Base-by-base conservation (phyloP, 2,113 vertebrate genomes). In the Kryptolebias marmoratus region DNA sequence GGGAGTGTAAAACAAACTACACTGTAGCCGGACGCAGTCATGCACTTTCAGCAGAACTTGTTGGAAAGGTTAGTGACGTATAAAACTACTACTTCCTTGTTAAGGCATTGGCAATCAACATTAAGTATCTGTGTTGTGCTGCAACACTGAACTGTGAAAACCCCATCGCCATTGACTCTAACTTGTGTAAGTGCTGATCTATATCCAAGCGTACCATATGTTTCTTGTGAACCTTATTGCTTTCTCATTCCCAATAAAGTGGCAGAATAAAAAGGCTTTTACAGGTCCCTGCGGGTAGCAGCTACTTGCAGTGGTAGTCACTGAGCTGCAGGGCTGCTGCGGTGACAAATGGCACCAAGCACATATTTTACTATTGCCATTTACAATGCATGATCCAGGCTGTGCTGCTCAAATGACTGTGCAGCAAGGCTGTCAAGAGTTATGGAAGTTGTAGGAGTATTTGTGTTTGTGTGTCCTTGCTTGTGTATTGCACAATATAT, bases 231-330 rank as follows among this genome's bases (percentile, higher is more conserved):
- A 89, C 90, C 83, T 87, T 88, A 91, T 90, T 87, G 90, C 91
- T 90, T 90, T 90, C 86, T 83, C 80, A 84, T 90, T 89, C 80
- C 80, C 88, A 91, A 88, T 91, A 90, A 92, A 92, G 90, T 89
- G 90, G 90, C 82, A 83, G 87, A 88, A 91, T 92, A 91, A 91
- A 91, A 91, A 80, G 86, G 83, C 84, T 91, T 92, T 92, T 91
- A 91, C 85, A 68, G 83, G 83, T 91, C 91, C 90, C 87, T 74
- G 81, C 45, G 87, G 90, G 89, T 80, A 79, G 81, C 87, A 83
- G 86, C 86, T 86, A 87, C 88, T 88, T 85, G 67, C 81, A 80
- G 44, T 79, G 73, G 79, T 68, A 87, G 85, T 87, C 86, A 81
- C 82, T 81, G 88, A 91, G 79, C 82, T 83, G 88, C 77, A 60